Base-by-base conservation (phyloP, 2,888 invertebrate species). In the Phalera bucephala region DNA sequence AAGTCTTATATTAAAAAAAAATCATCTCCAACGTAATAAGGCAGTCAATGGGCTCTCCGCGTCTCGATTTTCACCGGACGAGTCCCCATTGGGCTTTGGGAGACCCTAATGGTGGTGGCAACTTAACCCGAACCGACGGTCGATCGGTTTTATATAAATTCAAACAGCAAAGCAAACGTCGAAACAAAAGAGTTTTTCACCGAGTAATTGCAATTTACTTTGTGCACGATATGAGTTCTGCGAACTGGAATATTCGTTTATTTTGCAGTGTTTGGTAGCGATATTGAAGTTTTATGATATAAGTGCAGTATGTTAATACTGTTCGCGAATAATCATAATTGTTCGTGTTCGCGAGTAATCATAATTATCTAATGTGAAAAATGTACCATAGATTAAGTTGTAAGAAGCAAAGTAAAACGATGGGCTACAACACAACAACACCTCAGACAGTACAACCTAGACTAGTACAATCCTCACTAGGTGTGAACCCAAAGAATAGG, bases 41-140 rank as follows among this genome's bases (percentile, higher is more conserved):
- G 56, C 59, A 47, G 44, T 50, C 51, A 46, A 63, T 61, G 60
- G 61, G 45, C 57, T 47, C 56, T 58, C 48, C 42, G 58, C 63
- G 58, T 61, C 68, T 72, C 74, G 61, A 65, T 72, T 79, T 79
- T 66, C 75, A 55, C 46, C 53, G 69, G 78, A 82, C 69, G 68
- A 68, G 69, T 17, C 57, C 74, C 79, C 75, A 55, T 57, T 56
- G 76, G 78, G 64, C 49, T 57, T 68, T 64, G 52, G 44, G 60
- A 64, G 55, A 61, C 53, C 50, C 54, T 68, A 66, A 70, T 45
- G 34, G 49, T 61, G 52, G 58, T 50, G 42, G 45, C 52, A 59
- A 61, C 54, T 67, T 66, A 56, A 63, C 58, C 58, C 55, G 40
- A 31, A 27, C 29, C 17, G 11, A 9, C 15, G 1, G 15, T 15